These are phyloP conservation scores for Autographa pulchrina DNA, from an alignment of 2,888 invertebrate species.

Conservation along the genomic window DNA sequence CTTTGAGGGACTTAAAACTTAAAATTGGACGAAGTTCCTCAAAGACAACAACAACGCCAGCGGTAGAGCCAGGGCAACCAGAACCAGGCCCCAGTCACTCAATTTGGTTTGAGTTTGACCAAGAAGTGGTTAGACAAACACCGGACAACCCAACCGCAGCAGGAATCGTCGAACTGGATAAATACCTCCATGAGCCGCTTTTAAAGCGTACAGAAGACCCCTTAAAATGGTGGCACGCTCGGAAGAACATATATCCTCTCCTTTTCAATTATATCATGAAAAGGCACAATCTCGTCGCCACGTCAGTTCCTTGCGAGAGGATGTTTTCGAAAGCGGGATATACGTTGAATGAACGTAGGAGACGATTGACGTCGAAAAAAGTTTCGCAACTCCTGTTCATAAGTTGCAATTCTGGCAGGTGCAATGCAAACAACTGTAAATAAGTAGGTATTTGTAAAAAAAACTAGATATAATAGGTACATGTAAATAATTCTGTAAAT, in stretches of 20 bases:
- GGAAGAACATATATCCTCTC: neutral
- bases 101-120: conserved; percentile 9
- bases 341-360: conserved; percentile 30
- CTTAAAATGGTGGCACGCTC: neutral
- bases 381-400: conserved; percentile 30
- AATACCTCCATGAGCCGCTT: conserved; percentile 6
- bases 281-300: conserved; percentile 7
- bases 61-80: neutral
- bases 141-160: conserved; percentile 6
- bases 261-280: neutral
- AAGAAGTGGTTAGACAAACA: neutral
- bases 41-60: neutral
- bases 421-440: neutral
- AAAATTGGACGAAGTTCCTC: neutral
- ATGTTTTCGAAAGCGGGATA: conserved; percentile 38
- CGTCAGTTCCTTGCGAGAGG: conserved; percentile 42
- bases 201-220: neutral
- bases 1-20: neutral
- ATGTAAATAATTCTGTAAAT: too few species aligned
- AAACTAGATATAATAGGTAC: too few species aligned
- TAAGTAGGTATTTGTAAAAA: neutral
- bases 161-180: neutral
- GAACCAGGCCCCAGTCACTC: neutral
- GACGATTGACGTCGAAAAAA: conserved; percentile 28
- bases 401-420: too few species aligned